Conservation (phyloP, 2,113 vertebrate species). For the Falco punctatus region DNA sequence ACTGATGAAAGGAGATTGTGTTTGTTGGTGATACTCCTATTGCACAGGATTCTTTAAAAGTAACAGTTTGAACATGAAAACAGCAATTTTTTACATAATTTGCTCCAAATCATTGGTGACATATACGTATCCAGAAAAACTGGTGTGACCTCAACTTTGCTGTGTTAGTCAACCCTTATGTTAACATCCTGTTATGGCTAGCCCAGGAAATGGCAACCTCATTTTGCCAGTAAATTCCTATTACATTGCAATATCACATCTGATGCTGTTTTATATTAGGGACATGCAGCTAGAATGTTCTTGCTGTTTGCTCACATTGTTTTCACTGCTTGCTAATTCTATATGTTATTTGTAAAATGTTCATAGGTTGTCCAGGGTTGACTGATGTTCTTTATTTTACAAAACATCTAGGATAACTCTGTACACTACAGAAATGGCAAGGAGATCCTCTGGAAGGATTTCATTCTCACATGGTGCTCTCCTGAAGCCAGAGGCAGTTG, state of each 20-base stretch:
- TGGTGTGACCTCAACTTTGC: neutral
- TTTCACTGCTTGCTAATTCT: neutral
- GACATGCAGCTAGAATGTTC: neutral
- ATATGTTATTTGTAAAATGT: neutral
- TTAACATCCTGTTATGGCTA: neutral
- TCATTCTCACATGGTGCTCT: neutral
- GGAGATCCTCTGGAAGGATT: neutral
- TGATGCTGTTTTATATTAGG: neutral
- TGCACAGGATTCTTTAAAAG: neutral
- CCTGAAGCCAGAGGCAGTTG: neutral
- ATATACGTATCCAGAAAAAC: neutral
- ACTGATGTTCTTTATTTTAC: neutral
- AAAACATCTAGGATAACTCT: neutral
- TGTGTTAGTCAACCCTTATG: neutral
- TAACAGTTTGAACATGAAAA: neutral
- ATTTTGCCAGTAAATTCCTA: slow-evolving; percentile 30
- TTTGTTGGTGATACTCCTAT: neutral
- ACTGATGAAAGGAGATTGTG: neutral
- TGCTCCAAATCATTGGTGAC: neutral
- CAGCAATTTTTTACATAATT: neutral
- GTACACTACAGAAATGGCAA: neutral
- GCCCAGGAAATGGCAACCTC: neutral
- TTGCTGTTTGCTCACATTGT: neutral
- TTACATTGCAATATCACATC: neutral
- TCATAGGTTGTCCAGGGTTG: neutral